These are phyloP conservation scores for Drosophila longiperda DNA, from an alignment of 2,888 invertebrate species.

Conservation along the genomic window DNA sequence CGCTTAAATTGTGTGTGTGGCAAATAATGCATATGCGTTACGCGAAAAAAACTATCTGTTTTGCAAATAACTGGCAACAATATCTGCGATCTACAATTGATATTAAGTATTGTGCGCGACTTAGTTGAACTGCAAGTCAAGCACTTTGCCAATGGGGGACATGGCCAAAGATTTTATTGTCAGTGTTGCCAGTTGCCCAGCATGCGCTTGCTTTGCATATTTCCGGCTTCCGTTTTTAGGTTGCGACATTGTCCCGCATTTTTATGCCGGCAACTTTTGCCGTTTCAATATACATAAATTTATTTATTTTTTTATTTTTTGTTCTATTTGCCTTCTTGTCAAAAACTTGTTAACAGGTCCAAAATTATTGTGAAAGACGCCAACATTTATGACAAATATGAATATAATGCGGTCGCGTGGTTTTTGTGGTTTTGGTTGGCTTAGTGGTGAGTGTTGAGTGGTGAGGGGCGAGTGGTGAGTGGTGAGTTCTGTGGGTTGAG, in stretches of 20 bases:
- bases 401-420: slow-evolving; percentile 23
- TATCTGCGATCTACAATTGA: slow-evolving; percentile 22
- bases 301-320: neutral
- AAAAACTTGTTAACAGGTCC: slow-evolving; percentile 55
- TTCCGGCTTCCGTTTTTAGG: slow-evolving; percentile 54
- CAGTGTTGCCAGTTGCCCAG: slow-evolving; percentile 28
- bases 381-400: slow-evolving; percentile 64
- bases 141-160: slow-evolving; percentile 19
- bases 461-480: too few species aligned
- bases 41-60: too few species aligned
- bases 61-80: slow-evolving; percentile 4
- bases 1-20: slow-evolving; percentile 31
- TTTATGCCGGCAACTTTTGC: slow-evolving; percentile 19
- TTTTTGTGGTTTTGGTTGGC: neutral
- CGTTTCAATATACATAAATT: slow-evolving; percentile 30
- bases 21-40: slow-evolving; percentile 55
- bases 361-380: slow-evolving; percentile 71
- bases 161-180: slow-evolving; percentile 27
- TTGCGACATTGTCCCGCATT: slow-evolving; percentile 50
- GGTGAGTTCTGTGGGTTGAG: neutral
- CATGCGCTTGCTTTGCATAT: slow-evolving; percentile 57
- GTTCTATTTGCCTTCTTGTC: slow-evolving; percentile 17
- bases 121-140: slow-evolving; percentile 36
- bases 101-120: slow-evolving; percentile 29
- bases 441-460: neutral